Evolutionary conservation across 2,888 invertebrate genomes (phyloP), one percentile per base, ranked within the genome.

Genomic region (Mellilla xanthometata): DNA sequence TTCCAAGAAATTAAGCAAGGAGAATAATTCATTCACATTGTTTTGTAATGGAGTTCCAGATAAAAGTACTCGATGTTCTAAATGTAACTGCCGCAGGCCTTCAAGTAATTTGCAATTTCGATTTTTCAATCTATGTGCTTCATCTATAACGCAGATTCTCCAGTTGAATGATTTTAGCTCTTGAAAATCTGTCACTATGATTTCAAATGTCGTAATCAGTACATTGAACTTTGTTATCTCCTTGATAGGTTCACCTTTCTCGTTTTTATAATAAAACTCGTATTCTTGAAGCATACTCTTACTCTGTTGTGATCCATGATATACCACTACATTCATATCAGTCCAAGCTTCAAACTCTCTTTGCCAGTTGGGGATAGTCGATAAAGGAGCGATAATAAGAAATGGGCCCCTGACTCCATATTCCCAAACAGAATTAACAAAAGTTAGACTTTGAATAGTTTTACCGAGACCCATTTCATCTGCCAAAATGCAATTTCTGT

Each of bases 391-490:
- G 64, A 99, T 99, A n/a, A 99, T 97, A 32, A 99, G 92, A 84
- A 98, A 99, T 7, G 99, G 99, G 1, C 99, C 99, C 54, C 96
- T 92, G 57, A 99, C 95, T 11, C 98, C 99, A 77, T 94, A 95
- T 68, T 96, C 94, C 87, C 94, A 94, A 2, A 97, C 96, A 7
- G 97, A 93, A 74, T 97, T 93, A 4, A 99, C 95, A 90, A 99
- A 99, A n/a, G 99, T 96, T 65, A 99, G 93, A 71, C 98, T 98
- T 87, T 99, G 99, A 65, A 99, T 98, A 0, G 99, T 99, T 91
- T 99, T 99, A 11, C 99, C 99, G 44, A 99, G 91, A 68, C 99
- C 99, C 99, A 99, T 99, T 91, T 99, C 99, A 87, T 99, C 99
- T 12, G 99, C 99, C 55, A 99, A 91, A 67, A 99, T 99, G 80